Base-by-base conservation (phyloP, 1,140 invertebrate genomes). In the Trichoplusia ni region DNA sequence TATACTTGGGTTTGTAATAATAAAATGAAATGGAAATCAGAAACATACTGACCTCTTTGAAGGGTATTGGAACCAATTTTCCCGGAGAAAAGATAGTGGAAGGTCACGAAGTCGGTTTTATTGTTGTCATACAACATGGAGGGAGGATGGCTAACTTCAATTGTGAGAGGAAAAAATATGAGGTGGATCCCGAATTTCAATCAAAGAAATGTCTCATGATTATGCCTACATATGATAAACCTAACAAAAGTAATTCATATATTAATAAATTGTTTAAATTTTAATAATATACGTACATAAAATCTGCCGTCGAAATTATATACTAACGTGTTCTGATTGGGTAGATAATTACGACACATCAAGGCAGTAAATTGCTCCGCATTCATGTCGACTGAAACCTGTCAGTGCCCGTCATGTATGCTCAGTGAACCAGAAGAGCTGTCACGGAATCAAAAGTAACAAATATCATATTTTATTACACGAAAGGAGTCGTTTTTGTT, bases 1-100 rank as follows among this genome's bases (percentile, higher is more conserved):
- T 63, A 67, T 70, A 64, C 62, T 63, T 29, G 56, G 64, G 31
- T 56, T 42, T 58, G 62, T 66, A 56, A 73, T 67, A 67, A 70
- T 70, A 73, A 73, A 73, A 70, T 62, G 64, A 67, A 70, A 73
- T 73, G 71, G 71, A 75, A 75, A 75, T 75, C 64, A 62, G 69
- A 64, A 67, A 68, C 65, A 76, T 73, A 73, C 70, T 73, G 70
- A 76, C 69, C 70, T 69, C 67, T 61, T 65, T 68, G 64, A 73
- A 56, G 61, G 59, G 65, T 61, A 61, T 75, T 58, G 56, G 60
- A 73, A 70, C 67, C 70, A 70, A 71, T 73, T 70, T 69, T 60
- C 47, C 31, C 53, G 16, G 25, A 49, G 51, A 35, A 72, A 62
- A 49, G 64, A 60, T 65, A 62, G 37, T 16, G 37, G 60, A 70